phyloP scores from a whole-genome alignment of 2,113 vertebrate species.

The Lamprotornis superbus region DNA sequence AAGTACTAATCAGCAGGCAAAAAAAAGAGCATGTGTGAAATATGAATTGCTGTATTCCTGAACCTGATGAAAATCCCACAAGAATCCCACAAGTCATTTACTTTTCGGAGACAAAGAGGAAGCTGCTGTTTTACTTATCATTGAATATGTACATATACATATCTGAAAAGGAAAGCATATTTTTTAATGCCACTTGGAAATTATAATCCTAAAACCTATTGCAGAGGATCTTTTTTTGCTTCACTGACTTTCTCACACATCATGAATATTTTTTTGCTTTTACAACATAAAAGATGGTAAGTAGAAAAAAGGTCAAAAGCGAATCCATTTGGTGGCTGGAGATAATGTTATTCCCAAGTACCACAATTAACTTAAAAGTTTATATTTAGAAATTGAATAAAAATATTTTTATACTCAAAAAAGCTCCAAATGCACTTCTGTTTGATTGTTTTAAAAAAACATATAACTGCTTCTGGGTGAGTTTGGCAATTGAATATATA shows the following conservation, averaged over 20 bases:
- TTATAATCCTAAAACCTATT: background rate
- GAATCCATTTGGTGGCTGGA: background rate
- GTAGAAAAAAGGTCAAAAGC: slow-evolving; percentile 56
- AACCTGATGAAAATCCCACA: background rate
- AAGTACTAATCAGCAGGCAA: background rate
- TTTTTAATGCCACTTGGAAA: background rate
- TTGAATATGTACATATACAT: background rate
- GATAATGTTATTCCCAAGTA: background rate
- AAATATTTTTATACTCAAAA: background rate
- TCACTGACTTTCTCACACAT: background rate
- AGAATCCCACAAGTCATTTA: background rate
- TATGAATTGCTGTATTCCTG: background rate
- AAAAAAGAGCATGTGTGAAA: background rate
- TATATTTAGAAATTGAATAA: background rate
- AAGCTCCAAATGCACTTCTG: background rate
- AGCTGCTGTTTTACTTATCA: background rate
- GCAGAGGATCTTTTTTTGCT: background rate
- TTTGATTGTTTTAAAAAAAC: background rate
- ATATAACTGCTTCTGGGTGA: background rate
- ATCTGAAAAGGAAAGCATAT: background rate
- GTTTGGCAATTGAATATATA: background rate
- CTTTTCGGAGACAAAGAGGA: background rate
- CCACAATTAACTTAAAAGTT: background rate
- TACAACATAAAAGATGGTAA: slow-evolving; percentile 13
- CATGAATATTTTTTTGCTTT: background rate